Evolutionary conservation across 2,888 invertebrate genomes (phyloP).

Genomic region (Plebejus argus): DNA sequence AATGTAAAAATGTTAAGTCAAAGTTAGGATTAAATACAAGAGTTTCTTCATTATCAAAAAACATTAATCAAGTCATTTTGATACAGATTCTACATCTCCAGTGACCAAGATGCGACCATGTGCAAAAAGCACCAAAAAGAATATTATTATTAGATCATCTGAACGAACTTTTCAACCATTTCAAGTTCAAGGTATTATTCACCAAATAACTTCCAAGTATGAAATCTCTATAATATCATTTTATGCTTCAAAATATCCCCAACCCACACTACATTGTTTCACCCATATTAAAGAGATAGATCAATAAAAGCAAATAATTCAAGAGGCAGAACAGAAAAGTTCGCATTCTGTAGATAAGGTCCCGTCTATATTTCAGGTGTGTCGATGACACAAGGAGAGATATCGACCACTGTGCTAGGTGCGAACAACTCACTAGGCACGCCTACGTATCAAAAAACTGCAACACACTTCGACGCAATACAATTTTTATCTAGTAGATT

Average conservation of each 20-base stretch:
- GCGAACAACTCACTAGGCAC: conserved; percentile 78
- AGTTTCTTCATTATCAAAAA: no score
- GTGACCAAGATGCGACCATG: not conserved
- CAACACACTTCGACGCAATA: conserved; percentile 62
- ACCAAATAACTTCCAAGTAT: not conserved
- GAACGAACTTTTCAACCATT: not conserved
- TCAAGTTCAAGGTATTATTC: not conserved
- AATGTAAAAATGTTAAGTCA: no score
- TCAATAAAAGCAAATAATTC: conserved; percentile 42
- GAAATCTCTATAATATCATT: not conserved
- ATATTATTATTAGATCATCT: not conserved
- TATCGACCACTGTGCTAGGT: conserved; percentile 77
- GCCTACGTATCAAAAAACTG: conserved; percentile 72
- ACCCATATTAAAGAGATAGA: conserved; percentile 37
- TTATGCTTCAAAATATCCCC: not conserved
- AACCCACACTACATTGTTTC: not conserved
- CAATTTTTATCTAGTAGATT: conserved; percentile 80
- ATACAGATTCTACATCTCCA: not conserved
- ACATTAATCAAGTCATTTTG: no score
- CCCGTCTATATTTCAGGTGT: conserved; percentile 52
- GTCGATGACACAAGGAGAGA: conserved; percentile 70
- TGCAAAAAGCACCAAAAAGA: not conserved
- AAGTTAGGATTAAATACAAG: no score
- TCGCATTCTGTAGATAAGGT: conserved; percentile 49
- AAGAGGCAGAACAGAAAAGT: conserved; percentile 48